phyloP scores from a whole-genome alignment of 1,140 invertebrate genomes.

The Hestina assimilis region DNA sequence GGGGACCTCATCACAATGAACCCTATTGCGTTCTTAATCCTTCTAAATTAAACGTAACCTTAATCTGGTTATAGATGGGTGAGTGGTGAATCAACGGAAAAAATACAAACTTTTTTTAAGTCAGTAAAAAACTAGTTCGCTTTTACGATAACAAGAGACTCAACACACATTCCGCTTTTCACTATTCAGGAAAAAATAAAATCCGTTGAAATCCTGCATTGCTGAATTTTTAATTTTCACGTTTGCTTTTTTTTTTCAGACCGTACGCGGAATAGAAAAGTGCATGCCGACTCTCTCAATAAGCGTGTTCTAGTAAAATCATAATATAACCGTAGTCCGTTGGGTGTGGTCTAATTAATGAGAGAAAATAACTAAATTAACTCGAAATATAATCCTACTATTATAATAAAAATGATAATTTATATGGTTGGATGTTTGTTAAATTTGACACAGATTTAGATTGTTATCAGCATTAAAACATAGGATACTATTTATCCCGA shows the following conservation, averaged over 20 bases:
- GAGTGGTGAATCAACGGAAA: background rate
- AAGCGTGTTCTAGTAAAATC: slow-evolving; percentile 53
- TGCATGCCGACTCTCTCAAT: slow-evolving; percentile 42
- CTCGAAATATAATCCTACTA: background rate
- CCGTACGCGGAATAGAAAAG: slow-evolving; percentile 36
- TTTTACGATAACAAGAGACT: background rate
- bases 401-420: background rate
- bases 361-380: background rate
- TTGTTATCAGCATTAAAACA: too few relatives aligned
- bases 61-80: too few relatives aligned
- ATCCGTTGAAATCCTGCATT: background rate
- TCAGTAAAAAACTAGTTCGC: background rate
- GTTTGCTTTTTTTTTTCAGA: slow-evolving; percentile 28
- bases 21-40: too few relatives aligned
- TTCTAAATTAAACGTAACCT: too few relatives aligned
- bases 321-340: slow-evolving; percentile 38
- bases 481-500: too few relatives aligned
- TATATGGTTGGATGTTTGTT: background rate
- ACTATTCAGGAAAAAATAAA: background rate
- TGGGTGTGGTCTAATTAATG: background rate
- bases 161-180: background rate
- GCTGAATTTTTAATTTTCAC: background rate
- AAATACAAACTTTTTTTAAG: background rate
- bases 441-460: too few relatives aligned
- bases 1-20: too few relatives aligned